Base-by-base conservation (phyloP, 2,888 invertebrate species). In the Fragum fragum region DNA sequence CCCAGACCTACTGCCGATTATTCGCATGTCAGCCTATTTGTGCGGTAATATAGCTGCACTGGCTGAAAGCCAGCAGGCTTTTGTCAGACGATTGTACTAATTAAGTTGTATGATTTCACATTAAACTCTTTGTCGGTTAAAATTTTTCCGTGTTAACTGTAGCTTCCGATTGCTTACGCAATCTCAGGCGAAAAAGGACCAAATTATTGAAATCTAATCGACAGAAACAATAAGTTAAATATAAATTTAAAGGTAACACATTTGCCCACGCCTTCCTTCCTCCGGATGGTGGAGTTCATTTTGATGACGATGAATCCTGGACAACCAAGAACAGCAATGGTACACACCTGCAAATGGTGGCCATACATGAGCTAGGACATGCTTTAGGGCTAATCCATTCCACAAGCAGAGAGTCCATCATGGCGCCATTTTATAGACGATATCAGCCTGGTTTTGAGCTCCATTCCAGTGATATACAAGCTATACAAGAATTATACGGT, bases 281-380 rank as follows among this genome's bases (percentile, higher is more conserved):
- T 0, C 89, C 88, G 23, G 80, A 81, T 53, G 94, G 94, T 0
- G 89, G 90, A 57, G 88, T 91, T 2, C 94, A 94, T 81, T 93
- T 94, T 82, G 94, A 94, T 79, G 91, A 93, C 21, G 91, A 89
- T 21, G 94, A 94, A 79, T 28, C 69, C n/a, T 94, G 94, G 94
- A 90, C 90, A 18, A 87, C 86, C 28, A 79, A 88, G 26, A 81
- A 76, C 1, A 78, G 84, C n/a, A 72, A 83, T 1, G 88, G 88
- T 0, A 88, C 86, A 7, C 90, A 92, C 52, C 82, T 93, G 21
- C 84, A 89, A 70, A 88, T 88, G 53, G 91, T 92, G n/a, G 93
- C 93, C 7, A 91, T 92, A n/a, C 94, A 94, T 79, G 94, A 94
- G 81, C 89, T 94, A 7, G 94, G 94, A 1, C 94, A 94, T 83